Evolutionary conservation across 2,797 vertebrate species (phyloP).

Genomic region (Danio kyathit): DNA sequence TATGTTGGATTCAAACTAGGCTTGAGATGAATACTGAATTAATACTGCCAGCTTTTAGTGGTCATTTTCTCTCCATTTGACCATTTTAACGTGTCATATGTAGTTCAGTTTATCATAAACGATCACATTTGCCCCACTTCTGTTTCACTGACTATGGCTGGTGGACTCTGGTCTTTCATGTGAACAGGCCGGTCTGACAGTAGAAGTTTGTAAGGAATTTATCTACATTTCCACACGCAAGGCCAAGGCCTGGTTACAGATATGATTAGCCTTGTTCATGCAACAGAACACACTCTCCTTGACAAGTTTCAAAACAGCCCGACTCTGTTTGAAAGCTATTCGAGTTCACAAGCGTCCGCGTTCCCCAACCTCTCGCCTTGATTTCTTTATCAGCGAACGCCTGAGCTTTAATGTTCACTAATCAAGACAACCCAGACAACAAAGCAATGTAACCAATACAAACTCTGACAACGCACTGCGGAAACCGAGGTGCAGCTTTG

Average conservation of each 20-base stretch:
- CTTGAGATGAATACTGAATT: not conserved
- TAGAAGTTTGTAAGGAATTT: constrained; percentile 60
- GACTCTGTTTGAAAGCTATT: constrained; percentile 63
- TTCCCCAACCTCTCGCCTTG: not conserved
- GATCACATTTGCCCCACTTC: constrained; percentile 47
- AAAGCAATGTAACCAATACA: constrained; percentile 27
- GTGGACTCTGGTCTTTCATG: constrained; percentile 70
- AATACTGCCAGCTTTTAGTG: not conserved
- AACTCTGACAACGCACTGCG: constrained; percentile 32
- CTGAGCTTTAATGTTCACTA: constrained; percentile 22
- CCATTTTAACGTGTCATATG: not conserved
- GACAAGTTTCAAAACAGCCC: constrained; percentile 67
- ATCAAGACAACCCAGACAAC: constrained; percentile 35
- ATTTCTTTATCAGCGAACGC: constrained; percentile 30
- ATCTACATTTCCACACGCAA: constrained; percentile 67
- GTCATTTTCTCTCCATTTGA: not conserved
- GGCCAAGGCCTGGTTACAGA: constrained; percentile 79
- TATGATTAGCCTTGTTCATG: constrained; percentile 76
- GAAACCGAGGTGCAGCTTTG: constrained; percentile 32
- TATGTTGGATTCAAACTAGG: too few relatives aligned
- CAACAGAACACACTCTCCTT: constrained; percentile 74
- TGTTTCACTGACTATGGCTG: not conserved
- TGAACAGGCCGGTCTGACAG: constrained; percentile 56
- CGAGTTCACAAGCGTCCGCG: constrained; percentile 32
- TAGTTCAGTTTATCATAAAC: constrained; percentile 2